Percentiles rank a stretch among this genome's conserved stretches.
Conservation (phyloP, 2,113 vertebrate species). For the Emydocephalus ijimae region DNA sequence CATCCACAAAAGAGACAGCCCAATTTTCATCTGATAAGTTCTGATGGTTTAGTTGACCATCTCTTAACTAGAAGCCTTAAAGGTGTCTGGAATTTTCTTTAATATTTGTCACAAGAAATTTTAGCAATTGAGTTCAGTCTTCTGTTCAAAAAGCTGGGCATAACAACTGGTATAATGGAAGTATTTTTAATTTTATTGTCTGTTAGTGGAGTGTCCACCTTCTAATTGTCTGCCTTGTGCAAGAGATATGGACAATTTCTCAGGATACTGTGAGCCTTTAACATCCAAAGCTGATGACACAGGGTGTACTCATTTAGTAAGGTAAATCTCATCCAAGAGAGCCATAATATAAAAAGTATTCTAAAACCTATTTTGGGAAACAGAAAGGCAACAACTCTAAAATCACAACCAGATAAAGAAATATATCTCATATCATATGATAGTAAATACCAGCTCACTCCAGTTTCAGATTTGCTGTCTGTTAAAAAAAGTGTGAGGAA, state of each 20-base stretch:
- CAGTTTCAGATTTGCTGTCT: constrained; percentile 48
- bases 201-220: not conserved
- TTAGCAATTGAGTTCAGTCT: not conserved
- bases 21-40: not conserved
- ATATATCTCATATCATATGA: not conserved
- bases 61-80: not conserved
- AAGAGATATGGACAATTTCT: not conserved
- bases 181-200: not conserved
- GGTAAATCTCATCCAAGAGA: constrained; percentile 28
- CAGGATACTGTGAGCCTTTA: constrained; percentile 1
- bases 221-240: not conserved
- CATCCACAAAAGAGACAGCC: not conserved
- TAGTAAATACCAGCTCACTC: constrained; percentile 48
- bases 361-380: constrained; percentile 22
- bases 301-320: constrained; percentile 21
- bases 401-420: not conserved
- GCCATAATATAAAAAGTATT: constrained; percentile 21
- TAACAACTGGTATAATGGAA: not conserved
- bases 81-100: not conserved
- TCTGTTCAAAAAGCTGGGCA: not conserved
- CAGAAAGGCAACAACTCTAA: not conserved
- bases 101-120: constrained; percentile 25
- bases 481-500: constrained; percentile 59
- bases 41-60: constrained; percentile 8
- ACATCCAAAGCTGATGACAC: constrained; percentile 30